Evolutionary conservation across 2,113 vertebrate genomes (phyloP), one percentile per base, ranked within the genome.

Genomic region (Megaceryle torquata): DNA sequence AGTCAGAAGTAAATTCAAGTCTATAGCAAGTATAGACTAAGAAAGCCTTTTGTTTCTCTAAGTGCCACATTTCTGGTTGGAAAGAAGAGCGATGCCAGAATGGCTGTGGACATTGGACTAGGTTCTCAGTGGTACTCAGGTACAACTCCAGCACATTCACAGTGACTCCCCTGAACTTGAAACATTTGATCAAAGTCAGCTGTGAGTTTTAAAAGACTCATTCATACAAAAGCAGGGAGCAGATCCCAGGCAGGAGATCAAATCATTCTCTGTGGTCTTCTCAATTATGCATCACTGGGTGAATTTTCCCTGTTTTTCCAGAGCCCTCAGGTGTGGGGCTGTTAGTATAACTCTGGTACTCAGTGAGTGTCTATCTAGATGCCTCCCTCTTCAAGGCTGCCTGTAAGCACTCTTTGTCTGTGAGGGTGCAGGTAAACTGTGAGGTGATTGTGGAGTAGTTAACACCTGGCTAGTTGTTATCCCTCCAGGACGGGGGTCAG

Each of bases 1-100:
- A 81, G 46, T 64, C 39, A 78, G 86, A 92, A 74, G 17, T 70
- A 85, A 78, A 92, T 86, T 50, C 24, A 69, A 53, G 44, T 60
- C 17, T 37, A 51, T 10, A 83, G 31, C n/a, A 75, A 78, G 9
- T n/a, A 39, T 33, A 71, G 60, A 51, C 22, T 31, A 39, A 83
- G 78, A 68, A 82, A 63, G 4, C 4, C 2, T 15, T 37, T 65
- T 51, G 57, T 43, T 11, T 44, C 24, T 6, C 15, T 44, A 33
- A 39, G 31, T 51, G 21, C 48, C 6, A 12, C 0, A 8, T 43
- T 71, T 81, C 51, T 84, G 25, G 7, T 25, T 78, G 68, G 21
- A 81, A 65, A 72, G 43, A 83, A 76, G 69, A 71, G 70, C 25
- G 56, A 35, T 48, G 22, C 24, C 57, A 76, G 29, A 65, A 77